These are phyloP conservation scores for Aphodius sticticus DNA, from an alignment of 2,888 invertebrate species.

Conservation along the genomic window DNA sequence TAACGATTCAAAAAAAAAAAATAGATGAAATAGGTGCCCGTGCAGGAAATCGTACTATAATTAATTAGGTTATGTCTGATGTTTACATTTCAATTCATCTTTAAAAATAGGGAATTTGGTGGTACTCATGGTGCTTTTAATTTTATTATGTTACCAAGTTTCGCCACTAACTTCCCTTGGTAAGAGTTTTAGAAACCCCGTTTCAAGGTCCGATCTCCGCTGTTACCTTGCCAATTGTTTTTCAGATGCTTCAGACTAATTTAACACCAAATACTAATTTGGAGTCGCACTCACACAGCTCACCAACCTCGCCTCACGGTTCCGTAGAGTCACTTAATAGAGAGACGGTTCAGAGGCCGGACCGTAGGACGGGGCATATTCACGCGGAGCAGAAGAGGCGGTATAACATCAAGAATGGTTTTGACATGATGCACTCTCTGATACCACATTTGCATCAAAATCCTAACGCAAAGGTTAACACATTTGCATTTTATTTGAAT, in stretches of 20 bases:
- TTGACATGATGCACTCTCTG: constrained; percentile 90
- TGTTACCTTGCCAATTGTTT: constrained; percentile 27
- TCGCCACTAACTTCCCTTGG: too few species aligned
- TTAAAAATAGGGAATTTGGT: too few species aligned
- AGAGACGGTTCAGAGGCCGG: constrained; percentile 68
- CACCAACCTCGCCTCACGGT: constrained; percentile 70
- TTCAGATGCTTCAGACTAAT: constrained; percentile 50
- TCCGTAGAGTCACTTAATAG: constrained; percentile 59
- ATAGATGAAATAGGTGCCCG: too few species aligned
- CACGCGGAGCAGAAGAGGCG: constrained; percentile 96
- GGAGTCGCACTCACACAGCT: constrained; percentile 60
- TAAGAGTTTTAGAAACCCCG: too few species aligned
- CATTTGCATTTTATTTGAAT: neutral
- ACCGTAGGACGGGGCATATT: constrained; percentile 87
- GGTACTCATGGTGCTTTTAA: too few species aligned
- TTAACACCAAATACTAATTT: constrained; percentile 31
- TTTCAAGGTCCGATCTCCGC: too few species aligned
- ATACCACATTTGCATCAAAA: constrained; percentile 92
- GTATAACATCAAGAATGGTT: constrained; percentile 96
- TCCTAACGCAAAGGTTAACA: constrained; percentile 82
- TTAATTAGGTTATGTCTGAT: too few species aligned
- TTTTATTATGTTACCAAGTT: too few species aligned
- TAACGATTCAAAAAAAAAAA: too few species aligned
- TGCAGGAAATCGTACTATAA: too few species aligned
- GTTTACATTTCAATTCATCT: too few species aligned